phyloP scores from a whole-genome alignment of 2,888 invertebrate genomes.

The Philaethria dido region DNA sequence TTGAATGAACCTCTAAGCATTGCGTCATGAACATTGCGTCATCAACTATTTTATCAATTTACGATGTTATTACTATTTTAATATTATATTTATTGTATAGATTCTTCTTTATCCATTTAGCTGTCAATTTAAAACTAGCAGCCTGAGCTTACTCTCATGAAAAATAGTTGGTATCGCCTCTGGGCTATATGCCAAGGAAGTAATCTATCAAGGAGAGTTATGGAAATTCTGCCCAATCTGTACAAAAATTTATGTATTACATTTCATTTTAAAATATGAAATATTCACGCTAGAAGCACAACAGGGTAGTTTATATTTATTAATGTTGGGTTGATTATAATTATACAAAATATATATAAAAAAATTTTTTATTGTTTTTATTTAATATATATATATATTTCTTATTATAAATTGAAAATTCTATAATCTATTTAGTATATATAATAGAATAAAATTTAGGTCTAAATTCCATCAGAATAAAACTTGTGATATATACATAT shows the following conservation, averaged over 20 bases:
- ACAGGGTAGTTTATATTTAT: neutral
- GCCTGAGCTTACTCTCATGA: constrained; percentile 30
- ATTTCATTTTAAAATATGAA: constrained; percentile 27
- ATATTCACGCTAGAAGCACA: neutral
- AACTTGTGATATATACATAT: no score
- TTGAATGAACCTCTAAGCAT: no score
- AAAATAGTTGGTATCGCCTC: constrained; percentile 38
- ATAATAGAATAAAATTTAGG: no score
- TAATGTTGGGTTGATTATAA: neutral
- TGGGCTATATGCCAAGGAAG: constrained; percentile 39
- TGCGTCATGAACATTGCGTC: no score
- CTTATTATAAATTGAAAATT: no score
- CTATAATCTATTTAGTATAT: no score
- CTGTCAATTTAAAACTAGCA: constrained; percentile 21
- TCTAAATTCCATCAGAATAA: no score
- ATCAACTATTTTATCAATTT: no score
- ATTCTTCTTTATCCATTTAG: constrained; percentile 21
- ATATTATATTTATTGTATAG: neutral
- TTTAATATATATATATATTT: no score
- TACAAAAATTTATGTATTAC: constrained; percentile 31
- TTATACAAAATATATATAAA: neutral
- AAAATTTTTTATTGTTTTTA: no score
- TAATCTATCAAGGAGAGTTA: constrained; percentile 41
- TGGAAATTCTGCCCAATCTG: constrained; percentile 36
- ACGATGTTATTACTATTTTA: no score